Base-by-base conservation (phyloP, 2,113 vertebrate species). In the Myiozetetes cayanensis region DNA sequence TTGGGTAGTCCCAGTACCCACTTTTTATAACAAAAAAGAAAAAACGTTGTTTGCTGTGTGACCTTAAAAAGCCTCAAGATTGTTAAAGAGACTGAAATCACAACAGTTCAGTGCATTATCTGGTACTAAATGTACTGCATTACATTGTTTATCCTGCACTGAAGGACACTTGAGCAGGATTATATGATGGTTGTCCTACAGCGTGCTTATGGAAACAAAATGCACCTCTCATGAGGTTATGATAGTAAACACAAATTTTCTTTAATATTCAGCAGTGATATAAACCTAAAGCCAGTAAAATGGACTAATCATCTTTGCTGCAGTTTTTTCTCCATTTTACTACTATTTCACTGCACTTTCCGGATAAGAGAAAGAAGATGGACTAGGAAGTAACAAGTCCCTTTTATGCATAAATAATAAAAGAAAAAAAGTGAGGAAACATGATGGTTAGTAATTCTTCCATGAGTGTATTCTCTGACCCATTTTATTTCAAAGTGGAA, bases 171-270 rank as follows among this genome's bases (percentile, higher is more conserved):
- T 61, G 27, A 93, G 71, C 65, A 39, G 63, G 47, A 76, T 91
- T 94, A 86, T 62, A 58, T 62, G 35, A 68, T 66, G 23, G 41
- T 6, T 80, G 25, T 81, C 87, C 63, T 72, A 47, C 59, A 76
- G 41, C 59, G 93, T 82, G 71, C 20, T 85, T 80, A 66, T 66
- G 52, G 71, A 88, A 93, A 86, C 12, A 87, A 96, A 96, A 84
- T 46, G 44, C 35, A 66, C 31, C 35, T 92, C 80, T 96, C 68
- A 44, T 63, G 67, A 84, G 35, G n/a, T 49, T 68, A 55, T 22
- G 22, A 83, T 14, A 77, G 50, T 50, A 88, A 97, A 79, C 27
- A 63, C 14, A 90, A 47, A 65, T 89, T 94, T 96, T 87, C 73
- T 80, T 76, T 87, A 89, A 19, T 35, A 77, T 89, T 78, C 56